Conservation (phyloP, 2,888 invertebrate genomes). For the Chydorus sphaericus region DNA sequence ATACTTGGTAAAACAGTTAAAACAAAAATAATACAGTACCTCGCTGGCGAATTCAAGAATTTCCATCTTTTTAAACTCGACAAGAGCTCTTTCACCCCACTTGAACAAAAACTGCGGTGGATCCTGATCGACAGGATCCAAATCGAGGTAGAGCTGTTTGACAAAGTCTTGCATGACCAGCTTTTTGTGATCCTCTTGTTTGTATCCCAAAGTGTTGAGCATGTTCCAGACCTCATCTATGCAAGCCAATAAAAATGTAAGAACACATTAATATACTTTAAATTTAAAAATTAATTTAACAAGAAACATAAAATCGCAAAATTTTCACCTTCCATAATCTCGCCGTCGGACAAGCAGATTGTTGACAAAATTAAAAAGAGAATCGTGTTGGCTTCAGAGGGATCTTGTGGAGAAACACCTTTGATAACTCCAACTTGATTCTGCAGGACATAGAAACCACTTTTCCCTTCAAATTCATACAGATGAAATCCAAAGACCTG, state of each 20-base stretch:
- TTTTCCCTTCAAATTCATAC: not conserved
- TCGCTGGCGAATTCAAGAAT: conserved; percentile 1
- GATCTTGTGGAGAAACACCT: not conserved
- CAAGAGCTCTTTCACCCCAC: conserved; percentile 9
- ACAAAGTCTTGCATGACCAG: not conserved
- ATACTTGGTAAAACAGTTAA: not conserved
- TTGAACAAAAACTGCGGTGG: not conserved
- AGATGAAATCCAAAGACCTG: conserved; percentile 3
- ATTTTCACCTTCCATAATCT: not conserved
- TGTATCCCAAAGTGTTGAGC: conserved; percentile 1
- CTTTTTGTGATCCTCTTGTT: not conserved
- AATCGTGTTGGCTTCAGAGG: not conserved
- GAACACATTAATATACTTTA: not conserved
- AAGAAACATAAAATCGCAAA: no score
- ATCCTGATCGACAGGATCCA: not conserved
- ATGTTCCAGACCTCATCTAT: conserved; percentile 9
- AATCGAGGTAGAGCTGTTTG: not conserved
- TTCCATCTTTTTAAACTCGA: conserved; percentile 8
- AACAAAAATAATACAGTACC: not conserved
- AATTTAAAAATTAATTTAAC: not conserved
- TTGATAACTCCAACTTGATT: not conserved
- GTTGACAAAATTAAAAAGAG: not conserved
- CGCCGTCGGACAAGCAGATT: conserved; percentile 1
- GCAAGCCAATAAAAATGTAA: not conserved
- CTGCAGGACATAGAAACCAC: not conserved